A percentile compares a stretch with the other conserved stretches of the same genome.
These are phyloP conservation scores for Syritta pipiens DNA, from an alignment of 2,888 invertebrate genomes.

Conservation along the genomic window DNA sequence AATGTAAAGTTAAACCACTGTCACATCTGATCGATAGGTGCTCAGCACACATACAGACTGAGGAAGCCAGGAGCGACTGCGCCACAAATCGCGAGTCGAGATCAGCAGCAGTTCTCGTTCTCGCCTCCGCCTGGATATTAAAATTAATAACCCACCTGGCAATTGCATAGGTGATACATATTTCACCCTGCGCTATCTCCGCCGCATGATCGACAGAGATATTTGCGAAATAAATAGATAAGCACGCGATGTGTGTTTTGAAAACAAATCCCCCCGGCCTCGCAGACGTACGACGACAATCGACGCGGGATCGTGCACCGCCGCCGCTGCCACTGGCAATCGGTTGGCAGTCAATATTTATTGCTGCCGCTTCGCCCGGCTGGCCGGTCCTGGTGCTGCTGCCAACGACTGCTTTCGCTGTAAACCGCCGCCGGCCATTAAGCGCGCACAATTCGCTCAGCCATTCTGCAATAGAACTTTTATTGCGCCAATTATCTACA, in stretches of 20 bases:
- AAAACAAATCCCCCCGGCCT: background rate
- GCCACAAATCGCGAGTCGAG: too few relatives aligned
- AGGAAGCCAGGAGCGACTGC: too few relatives aligned
- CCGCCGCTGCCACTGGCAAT: conserved; percentile 51
- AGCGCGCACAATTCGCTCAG: conserved; percentile 37
- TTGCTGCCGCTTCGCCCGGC: conserved; percentile 3
- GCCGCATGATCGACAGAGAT: conserved; percentile 34
- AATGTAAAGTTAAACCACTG: too few relatives aligned
- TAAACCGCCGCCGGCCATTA: conserved; percentile 31
- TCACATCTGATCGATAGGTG: too few relatives aligned
- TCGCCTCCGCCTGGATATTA: conserved; percentile 28
- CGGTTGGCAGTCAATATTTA: conserved; percentile 59
- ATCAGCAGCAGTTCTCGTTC: too few relatives aligned
- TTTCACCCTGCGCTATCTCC: conserved; percentile 46
- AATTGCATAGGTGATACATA: conserved; percentile 48
- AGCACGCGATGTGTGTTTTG: conserved; percentile 36
- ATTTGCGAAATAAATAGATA: conserved; percentile 46
- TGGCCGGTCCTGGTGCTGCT: background rate
- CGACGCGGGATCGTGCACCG: conserved; percentile 21
- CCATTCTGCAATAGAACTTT: conserved; percentile 44
- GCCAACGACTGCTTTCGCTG: conserved; percentile 42
- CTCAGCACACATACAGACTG: too few relatives aligned
- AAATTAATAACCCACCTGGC: conserved; percentile 37
- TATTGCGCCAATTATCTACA: conserved; percentile 41
- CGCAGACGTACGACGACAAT: conserved; percentile 15